phyloP scores from a whole-genome alignment of 2,113 vertebrate genomes.

The Bothrops jararaca region DNA sequence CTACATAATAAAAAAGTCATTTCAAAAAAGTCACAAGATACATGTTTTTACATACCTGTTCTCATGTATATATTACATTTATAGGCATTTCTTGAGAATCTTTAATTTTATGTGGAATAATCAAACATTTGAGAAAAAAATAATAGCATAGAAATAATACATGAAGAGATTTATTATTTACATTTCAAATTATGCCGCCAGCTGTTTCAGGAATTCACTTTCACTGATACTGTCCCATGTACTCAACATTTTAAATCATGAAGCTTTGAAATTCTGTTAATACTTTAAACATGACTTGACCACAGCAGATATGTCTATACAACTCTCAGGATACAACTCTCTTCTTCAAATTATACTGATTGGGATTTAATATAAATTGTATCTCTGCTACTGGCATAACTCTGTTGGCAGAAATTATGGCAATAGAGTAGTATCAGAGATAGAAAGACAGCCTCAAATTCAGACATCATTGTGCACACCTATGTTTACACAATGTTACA shows the following conservation, averaged over 20 bases:
- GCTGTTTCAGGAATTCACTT: accelerated
- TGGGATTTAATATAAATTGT: background rate
- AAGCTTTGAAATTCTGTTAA: constrained; percentile 3
- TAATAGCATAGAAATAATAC: accelerated
- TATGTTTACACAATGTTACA: background rate
- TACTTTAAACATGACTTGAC: background rate
- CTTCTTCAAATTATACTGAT: background rate
- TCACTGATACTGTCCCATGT: accelerated
- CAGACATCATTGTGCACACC: background rate
- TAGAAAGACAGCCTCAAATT: too few relatives aligned
- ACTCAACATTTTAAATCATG: background rate
- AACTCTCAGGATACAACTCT: background rate
- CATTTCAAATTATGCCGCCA: background rate
- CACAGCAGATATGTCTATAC: background rate
- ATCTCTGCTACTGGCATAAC: background rate
- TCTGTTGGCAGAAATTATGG: background rate
- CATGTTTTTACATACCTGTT: background rate
- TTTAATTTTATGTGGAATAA: background rate
- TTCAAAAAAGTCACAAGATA: background rate
- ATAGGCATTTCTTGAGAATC: background rate
- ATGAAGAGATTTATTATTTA: background rate
- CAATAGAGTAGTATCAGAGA: background rate
- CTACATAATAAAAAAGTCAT: background rate
- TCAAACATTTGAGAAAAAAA: background rate
- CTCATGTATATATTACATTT: background rate